Evolutionary conservation across 2,797 vertebrate species (phyloP).

Genomic region (Malurus leucopterus): DNA sequence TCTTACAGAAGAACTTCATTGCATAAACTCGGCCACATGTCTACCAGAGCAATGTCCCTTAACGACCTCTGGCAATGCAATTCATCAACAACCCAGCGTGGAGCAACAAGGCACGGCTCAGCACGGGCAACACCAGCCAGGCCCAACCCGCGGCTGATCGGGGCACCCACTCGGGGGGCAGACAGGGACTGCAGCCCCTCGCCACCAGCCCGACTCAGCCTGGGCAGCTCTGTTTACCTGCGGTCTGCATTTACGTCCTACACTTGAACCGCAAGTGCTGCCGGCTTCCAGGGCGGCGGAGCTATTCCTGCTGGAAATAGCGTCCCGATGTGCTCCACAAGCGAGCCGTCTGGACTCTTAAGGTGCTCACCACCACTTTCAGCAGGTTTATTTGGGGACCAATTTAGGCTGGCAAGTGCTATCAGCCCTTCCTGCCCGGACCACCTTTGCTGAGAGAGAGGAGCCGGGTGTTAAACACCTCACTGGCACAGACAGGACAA

Average conservation of each 20-base stretch:
- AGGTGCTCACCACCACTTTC: not conserved
- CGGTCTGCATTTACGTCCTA: conserved; percentile 56
- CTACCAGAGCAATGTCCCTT: conserved; percentile 39
- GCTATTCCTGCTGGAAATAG: conserved; percentile 39
- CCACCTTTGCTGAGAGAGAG: not conserved
- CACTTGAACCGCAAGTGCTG: conserved; percentile 52
- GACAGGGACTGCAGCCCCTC: not conserved
- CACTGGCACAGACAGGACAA: not conserved
- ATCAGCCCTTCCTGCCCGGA: not conserved
- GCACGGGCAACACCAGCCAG: not conserved
- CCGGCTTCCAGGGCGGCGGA: conserved; percentile 8
- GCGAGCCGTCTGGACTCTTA: not conserved
- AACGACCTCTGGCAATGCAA: conserved; percentile 37
- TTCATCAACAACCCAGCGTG: conserved; percentile 15
- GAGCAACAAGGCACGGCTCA: not conserved
- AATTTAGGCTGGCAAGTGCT: not conserved
- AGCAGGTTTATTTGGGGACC: not conserved
- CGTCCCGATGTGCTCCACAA: conserved; percentile 3
- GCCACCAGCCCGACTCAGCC: not conserved
- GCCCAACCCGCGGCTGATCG: not conserved
- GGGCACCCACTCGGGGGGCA: not conserved
- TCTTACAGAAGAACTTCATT: conserved; percentile 56
- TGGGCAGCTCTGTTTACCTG: conserved; percentile 52
- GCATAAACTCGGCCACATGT: conserved; percentile 52
- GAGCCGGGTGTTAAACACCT: not conserved